Percentiles rank a stretch among this genome's conserved stretches.
Evolutionary conservation across 2,797 vertebrate species (phyloP).

Genomic region (Jordanella pulchra): DNA sequence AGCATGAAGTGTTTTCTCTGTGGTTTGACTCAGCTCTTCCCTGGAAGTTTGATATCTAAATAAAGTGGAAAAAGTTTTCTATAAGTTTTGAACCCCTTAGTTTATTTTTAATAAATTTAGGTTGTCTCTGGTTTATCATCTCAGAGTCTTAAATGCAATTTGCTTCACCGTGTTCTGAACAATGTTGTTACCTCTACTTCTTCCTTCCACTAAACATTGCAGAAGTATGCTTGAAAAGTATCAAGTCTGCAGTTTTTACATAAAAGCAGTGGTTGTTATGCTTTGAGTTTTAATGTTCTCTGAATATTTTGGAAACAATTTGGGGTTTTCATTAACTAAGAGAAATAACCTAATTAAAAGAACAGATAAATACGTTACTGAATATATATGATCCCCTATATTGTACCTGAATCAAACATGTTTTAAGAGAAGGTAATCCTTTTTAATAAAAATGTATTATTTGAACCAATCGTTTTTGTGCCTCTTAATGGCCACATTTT

Average conservation of each 20-base stretch:
- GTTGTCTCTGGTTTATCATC: not conserved
- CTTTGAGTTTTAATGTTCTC: not conserved
- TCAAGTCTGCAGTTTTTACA: not conserved
- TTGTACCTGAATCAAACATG: not conserved
- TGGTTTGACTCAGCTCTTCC: not conserved
- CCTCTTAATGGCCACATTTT: not conserved
- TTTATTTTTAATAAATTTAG: too few species aligned
- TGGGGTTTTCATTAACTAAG: not conserved
- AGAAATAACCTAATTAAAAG: not conserved
- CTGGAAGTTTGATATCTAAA: not conserved
- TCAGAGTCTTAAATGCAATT: not conserved
- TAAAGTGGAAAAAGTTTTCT: not conserved
- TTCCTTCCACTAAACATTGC: not conserved
- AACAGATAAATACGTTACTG: not conserved
- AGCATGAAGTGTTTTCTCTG: not conserved
- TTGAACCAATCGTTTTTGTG: not conserved
- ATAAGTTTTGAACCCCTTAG: not conserved
- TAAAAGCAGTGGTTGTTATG: not conserved
- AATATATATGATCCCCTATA: not conserved
- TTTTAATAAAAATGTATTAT: not conserved
- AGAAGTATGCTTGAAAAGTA: not conserved
- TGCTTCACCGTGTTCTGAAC: not conserved
- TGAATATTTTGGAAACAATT: not conserved
- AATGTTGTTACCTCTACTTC: not conserved
- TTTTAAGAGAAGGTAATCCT: not conserved